Base-by-base conservation (phyloP, 2,797 vertebrate genomes). In the Sebastes umbrosus region DNA sequence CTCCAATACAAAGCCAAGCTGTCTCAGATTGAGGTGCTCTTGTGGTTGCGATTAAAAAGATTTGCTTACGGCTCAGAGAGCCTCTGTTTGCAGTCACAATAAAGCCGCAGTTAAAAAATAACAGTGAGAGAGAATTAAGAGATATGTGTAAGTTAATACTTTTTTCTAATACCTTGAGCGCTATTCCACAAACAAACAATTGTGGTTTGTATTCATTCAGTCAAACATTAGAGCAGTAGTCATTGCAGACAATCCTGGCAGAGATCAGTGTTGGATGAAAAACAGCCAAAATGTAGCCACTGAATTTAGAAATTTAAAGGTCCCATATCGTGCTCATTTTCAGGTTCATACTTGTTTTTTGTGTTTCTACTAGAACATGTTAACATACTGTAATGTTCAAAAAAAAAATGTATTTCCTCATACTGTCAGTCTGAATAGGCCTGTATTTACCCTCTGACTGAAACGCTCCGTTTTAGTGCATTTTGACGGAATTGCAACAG, bases 11-110 rank as follows among this genome's bases (percentile, higher is more conserved):
- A 75, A 75, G 32, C 8, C 67, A 69, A 12, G 66, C 46, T 36
- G 59, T 31, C 36, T 52, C 65, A 65, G 58, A 69, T 9, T 59
- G 57, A 64, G 64, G 67, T 32, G 73, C 43, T 75, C 18, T 29
- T 54, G n/a, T 69, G n/a, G n/a, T 20, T 64, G 25, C 60, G 69
- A 79, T 79, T 64, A 76, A 10, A 71, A 36, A 39, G 32, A 73
- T 70, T 70, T 43, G 46, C 13, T 69, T 10, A 50, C 69, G 34
- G 25, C 57, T 43, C 9, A 0, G 8, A 39, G 67, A 62, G 43
- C 25, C 12, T 73, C n/a, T 69, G 16, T 59, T 29, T 55, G 43
- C 65, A 29, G 13, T 34, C 20, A 24, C 39, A 70, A 25, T 39
- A 60, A 39, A 68, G 34, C 55, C 25, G 24, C 20, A n/a, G 50